These are phyloP conservation scores for Drosophila buzzatii DNA, from an alignment of 2,888 invertebrate genomes.

Conservation along the genomic window DNA sequence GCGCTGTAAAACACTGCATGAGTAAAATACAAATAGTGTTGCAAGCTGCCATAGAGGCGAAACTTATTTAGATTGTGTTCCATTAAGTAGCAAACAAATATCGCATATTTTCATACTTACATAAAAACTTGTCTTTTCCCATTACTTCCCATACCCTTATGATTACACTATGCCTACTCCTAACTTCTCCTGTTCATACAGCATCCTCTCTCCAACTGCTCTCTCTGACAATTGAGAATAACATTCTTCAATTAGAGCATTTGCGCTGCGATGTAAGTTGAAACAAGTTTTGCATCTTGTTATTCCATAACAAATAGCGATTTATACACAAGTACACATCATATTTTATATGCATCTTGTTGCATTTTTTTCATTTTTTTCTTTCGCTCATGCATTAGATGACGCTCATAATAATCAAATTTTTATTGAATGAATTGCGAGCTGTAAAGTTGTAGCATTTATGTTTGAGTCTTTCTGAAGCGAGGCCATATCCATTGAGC, in stretches of 20 bases:
- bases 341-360: conserved; percentile 21
- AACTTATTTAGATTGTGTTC: background rate
- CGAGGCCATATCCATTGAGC: conserved; percentile 75
- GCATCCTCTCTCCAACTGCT: background rate
- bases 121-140: background rate
- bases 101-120: too few species aligned
- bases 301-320: conserved; percentile 34
- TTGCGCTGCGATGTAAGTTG: background rate
- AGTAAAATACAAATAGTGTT: background rate
- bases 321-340: conserved; percentile 27
- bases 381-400: conserved; percentile 44
- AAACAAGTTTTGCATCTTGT: conserved; percentile 3
- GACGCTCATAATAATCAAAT: conserved; percentile 74
- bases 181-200: background rate
- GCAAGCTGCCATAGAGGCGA: background rate
- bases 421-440: conserved; percentile 77
- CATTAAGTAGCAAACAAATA: background rate
- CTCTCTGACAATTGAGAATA: background rate
- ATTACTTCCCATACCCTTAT: background rate
- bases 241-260: conserved; percentile 23
- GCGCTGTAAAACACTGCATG: background rate
- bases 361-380: conserved; percentile 3
- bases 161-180: background rate
- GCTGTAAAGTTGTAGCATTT: conserved; percentile 47
- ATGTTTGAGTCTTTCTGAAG: conserved; percentile 39